These are phyloP conservation scores for Drosophila insularis DNA, from an alignment of 1,140 invertebrate genomes.

Conservation along the genomic window DNA sequence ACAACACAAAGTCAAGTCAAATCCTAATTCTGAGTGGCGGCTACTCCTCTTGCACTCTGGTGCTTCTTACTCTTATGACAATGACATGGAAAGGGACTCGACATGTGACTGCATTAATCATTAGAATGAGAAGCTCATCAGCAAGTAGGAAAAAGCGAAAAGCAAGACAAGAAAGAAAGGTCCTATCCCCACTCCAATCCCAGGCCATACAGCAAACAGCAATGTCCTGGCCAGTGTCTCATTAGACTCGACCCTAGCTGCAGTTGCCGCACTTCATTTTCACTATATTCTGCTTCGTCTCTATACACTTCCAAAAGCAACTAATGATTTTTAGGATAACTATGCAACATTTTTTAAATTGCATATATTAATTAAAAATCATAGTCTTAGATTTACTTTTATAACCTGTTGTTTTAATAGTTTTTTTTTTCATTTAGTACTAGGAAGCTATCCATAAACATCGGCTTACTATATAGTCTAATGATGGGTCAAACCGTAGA, in stretches of 20 bases:
- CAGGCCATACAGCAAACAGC: not conserved
- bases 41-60: constrained; percentile 15
- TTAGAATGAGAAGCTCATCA: constrained; percentile 20
- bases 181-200: not conserved
- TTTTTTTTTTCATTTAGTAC: too few relatives aligned
- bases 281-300: constrained; percentile 22
- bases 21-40: constrained; percentile 61
- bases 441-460: too few relatives aligned
- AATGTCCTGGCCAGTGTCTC: constrained; percentile 36
- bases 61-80: constrained; percentile 60
- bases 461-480: not conserved
- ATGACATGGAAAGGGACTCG: constrained; percentile 57
- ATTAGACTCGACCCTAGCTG: constrained; percentile 41
- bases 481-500: not conserved
- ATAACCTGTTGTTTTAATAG: too few relatives aligned
- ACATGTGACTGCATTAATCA: constrained; percentile 74
- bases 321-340: too few relatives aligned
- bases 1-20: constrained; percentile 36
- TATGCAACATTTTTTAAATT: too few relatives aligned
- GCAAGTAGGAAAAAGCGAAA: not conserved
- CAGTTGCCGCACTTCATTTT: constrained; percentile 41
- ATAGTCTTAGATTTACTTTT: too few relatives aligned
- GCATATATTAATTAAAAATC: too few relatives aligned
- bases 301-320: not conserved
- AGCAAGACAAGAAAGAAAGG: not conserved